Conservation (phyloP, 1,140 invertebrate genomes). For the Agrilus planipennis region DNA sequence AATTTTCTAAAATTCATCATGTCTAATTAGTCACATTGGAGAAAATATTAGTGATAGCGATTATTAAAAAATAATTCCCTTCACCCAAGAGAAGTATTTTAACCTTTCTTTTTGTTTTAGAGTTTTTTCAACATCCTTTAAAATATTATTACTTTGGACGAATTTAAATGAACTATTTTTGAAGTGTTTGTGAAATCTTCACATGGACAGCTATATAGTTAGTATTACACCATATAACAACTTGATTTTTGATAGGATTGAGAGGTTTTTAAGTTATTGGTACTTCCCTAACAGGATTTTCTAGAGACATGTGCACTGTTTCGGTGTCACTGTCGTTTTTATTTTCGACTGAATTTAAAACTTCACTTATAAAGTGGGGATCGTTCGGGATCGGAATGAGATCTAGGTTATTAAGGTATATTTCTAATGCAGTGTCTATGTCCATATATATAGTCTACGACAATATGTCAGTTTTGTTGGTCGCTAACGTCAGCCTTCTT, state of each 20-base stretch:
- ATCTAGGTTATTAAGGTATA: slow-evolving; percentile 4
- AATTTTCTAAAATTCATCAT: too few relatives aligned
- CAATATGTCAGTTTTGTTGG: too few relatives aligned
- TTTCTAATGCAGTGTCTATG: slow-evolving; percentile 6
- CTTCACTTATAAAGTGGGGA: slow-evolving; percentile 2
- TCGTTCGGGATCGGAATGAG: not conserved
- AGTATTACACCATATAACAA: slow-evolving; percentile 2
- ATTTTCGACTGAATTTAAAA: slow-evolving; percentile 5
- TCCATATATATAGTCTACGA: too few relatives aligned
- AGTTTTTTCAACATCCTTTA: slow-evolving; percentile 6
- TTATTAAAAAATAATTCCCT: too few relatives aligned
- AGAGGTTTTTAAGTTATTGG: slow-evolving; percentile 10
- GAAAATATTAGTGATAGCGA: too few relatives aligned
- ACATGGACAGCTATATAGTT: not conserved
- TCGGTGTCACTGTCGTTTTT: slow-evolving; percentile 4
- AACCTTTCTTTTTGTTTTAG: slow-evolving; percentile 15
- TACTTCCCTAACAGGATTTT: slow-evolving; percentile 10
- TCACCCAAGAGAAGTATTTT: slow-evolving; percentile 13
- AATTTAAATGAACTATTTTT: slow-evolving; percentile 15
- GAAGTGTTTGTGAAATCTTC: slow-evolving; percentile 10
- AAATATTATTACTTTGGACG: slow-evolving; percentile 7
- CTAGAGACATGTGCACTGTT: slow-evolving; percentile 8
- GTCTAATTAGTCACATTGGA: too few relatives aligned
- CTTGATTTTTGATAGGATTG: slow-evolving; percentile 14
- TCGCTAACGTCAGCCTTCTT: too few relatives aligned